Base-by-base conservation (phyloP, 1,140 invertebrate genomes). In the Euwallacea fornicatus region DNA sequence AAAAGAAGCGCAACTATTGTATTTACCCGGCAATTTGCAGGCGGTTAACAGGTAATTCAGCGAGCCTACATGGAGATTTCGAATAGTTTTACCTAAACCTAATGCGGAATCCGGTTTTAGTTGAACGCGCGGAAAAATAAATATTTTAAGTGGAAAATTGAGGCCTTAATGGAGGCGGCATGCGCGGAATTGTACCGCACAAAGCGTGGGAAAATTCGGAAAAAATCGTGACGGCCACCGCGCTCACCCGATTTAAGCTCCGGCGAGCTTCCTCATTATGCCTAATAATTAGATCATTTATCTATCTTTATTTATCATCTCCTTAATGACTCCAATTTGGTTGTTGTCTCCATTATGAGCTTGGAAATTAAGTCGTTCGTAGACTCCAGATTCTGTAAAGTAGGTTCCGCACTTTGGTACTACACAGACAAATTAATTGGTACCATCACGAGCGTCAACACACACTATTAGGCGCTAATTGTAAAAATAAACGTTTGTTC, bases 1-100 rank as follows among this genome's bases (percentile, higher is more conserved):
- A 61, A 61, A 61, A 61, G 59, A 61, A 61, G 46, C 46, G 59
- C 59, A 61, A 61, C 59, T 61, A 61, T 61, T 61, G 59, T 61
- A 61, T 61, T 61, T 61, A 61, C 59, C 42, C 42, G 15, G 59
- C 59, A 61, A 61, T 61, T 61, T 61, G 15, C 59, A 61, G 59
- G 21, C 42, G 59, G 59, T 61, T 61, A 61, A 61, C 59, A 41
- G 59, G 42, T 61, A 61, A 61, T 61, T 61, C 59, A 21, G 59
- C 42, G 21, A 61, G 59, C 21, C 11, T 61, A 61, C 59, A n/a
- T 61, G 59, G 59, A 21, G 59, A 61, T 61, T 61, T 61, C 11
- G 42, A 61, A 61, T 61, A 61, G 33, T 41, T 61, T 61, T 61
- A 42, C 59, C 59, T 61, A 61, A 61, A 61, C 42, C 42, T 10